A percentile compares a stretch with the other conserved stretches of the same genome.
Evolutionary conservation across 2,113 vertebrate species (phyloP).

Genomic region (Lophochroa leadbeateri): DNA sequence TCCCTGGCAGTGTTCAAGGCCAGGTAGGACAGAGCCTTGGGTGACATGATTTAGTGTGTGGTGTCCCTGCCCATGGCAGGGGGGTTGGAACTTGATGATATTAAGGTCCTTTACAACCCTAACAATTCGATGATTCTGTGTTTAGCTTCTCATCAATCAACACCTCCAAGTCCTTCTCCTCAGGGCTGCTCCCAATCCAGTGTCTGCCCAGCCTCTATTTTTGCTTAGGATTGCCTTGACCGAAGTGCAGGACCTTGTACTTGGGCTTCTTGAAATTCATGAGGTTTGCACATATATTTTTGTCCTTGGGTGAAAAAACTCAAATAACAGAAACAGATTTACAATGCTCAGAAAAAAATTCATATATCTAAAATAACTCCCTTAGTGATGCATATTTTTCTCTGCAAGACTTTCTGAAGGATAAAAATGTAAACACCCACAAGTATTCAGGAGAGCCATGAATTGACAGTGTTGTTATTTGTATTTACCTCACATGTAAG

Average conservation of each 20-base stretch:
- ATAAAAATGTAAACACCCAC: not conserved
- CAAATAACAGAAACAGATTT: not conserved
- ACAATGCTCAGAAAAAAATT: not conserved
- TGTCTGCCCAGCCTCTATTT: not conserved
- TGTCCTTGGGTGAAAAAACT: rapidly evolving
- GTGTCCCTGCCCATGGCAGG: not conserved
- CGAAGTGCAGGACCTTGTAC: not conserved
- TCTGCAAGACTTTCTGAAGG: not conserved
- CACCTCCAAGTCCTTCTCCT: not conserved
- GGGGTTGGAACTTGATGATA: not conserved
- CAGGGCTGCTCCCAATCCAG: not conserved
- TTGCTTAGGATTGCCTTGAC: not conserved
- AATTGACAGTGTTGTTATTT: not conserved
- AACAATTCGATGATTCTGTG: not conserved
- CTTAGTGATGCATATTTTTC: not conserved
- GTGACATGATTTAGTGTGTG: not conserved
- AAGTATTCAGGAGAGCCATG: not conserved
- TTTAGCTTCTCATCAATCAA: not conserved
- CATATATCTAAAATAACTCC: not conserved
- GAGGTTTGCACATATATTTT: not conserved
- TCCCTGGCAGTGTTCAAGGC: not conserved
- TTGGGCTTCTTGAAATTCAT: not conserved
- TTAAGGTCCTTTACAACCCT: not conserved
- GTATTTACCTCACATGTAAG: not conserved
- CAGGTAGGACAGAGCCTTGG: not conserved